These are phyloP conservation scores for Pterocles orientalis DNA, from an alignment of 2,113 vertebrate genomes.

Conservation along the genomic window DNA sequence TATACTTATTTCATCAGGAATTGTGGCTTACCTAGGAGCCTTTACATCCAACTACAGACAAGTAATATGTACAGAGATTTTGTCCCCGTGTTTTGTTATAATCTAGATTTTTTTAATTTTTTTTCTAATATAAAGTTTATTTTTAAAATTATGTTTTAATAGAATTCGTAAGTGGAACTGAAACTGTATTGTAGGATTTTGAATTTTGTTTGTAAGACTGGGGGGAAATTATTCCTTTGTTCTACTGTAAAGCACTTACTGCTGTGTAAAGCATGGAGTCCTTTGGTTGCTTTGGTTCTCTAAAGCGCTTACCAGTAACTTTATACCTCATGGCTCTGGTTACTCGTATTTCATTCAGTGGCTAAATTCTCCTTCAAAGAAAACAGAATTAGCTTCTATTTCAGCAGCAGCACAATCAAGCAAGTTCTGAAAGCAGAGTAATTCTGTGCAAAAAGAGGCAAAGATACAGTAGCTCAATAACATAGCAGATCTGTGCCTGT, in stretches of 20 bases:
- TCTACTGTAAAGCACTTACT: not conserved
- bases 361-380: not conserved
- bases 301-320: not conserved
- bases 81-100: not conserved
- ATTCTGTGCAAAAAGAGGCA: not conserved
- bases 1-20: conserved; percentile 85
- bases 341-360: not conserved
- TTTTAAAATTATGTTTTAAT: not conserved
- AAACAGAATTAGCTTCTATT: not conserved
- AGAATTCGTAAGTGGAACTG: not conserved
- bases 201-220: not conserved
- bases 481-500: not conserved
- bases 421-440: not conserved
- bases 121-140: not conserved
- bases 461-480: not conserved
- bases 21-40: conserved; percentile 86
- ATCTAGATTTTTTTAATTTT: not conserved
- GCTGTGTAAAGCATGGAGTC: not conserved
- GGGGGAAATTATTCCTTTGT: not conserved
- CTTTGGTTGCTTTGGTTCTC: not conserved
- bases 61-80: conserved; percentile 56
- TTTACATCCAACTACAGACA: conserved; percentile 89
- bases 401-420: not conserved
- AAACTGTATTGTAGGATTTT: not conserved
- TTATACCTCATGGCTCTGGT: not conserved